Evolutionary conservation across 1,140 invertebrate genomes (phyloP), one percentile per base, ranked within the genome.

Genomic region (Brachionus rotundiformis): DNA sequence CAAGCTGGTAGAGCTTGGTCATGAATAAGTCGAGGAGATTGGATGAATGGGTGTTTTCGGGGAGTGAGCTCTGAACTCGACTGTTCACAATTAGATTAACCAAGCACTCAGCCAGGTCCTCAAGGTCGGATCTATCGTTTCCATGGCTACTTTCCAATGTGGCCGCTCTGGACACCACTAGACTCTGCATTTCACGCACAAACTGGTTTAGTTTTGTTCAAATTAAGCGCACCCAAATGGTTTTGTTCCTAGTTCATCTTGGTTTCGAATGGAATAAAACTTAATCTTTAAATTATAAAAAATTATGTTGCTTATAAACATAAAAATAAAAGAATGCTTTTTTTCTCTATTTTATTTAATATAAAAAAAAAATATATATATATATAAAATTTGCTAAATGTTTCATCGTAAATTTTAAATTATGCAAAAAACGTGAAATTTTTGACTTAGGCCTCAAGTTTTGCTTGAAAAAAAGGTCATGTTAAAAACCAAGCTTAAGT

Each of bases 281-380:
- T 63, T 63, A 63, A 63, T 63, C 29, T 33, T 59, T 63, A 29
- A 29, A 29, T 63, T 63, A 29, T 63, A 29, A 33, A 63, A 63
- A 63, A 63, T 63, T 63, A 63, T 63, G 61, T 63, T 63, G 61
- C 61, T 63, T 63, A 63, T 63, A 63, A 63, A 63, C 61, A 63
- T 63, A 63, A 63, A 59, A 63, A 54, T 54, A 54, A 54, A 54
- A 54, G 47, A 54, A 54, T 54, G 47, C 47, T n/a, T 16, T 54
- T 54, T 19, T 23, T 54, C 7, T 54, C 8, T 54, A 19, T 54
- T 23, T 19, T 54, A 54, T 23, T 19, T 23, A 29, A 31, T 29
- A 16, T 29, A 16, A 29, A 33, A 29, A 33, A 29, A 16, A 29
- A 33, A 63, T n/a, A n/a, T n/a, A n/a, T n/a, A n/a, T n/a, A n/a